Base-by-base conservation (phyloP, 2,888 invertebrate genomes). In the Tenthredo amoena region DNA sequence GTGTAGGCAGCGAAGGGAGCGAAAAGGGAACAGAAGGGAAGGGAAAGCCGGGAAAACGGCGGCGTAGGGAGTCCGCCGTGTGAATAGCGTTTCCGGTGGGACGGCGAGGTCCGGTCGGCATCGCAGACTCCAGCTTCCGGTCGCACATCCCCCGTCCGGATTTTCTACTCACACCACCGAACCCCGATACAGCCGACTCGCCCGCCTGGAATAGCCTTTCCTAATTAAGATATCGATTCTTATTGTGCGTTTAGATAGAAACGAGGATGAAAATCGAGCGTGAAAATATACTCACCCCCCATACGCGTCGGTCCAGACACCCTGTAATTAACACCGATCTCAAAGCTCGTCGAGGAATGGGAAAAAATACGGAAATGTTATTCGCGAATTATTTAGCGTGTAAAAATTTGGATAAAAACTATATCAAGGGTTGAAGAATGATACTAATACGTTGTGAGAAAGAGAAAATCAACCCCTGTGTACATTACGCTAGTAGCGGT, bases 211-310 rank as follows among this genome's bases (percentile, higher is more conserved):
- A 89, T 89, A 88, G 88, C 88, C 89, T 90, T 90, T 91, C 91
- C 93, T 93, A 93, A 93, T 93, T 93, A 93, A 93, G 93, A 93
- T 93, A 93, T 93, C 91, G 93, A 93, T 93, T 93, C 91, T 93
- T 92, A 93, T 93, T 92, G 92, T 93, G 89, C 90, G 87, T 26
- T 37, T 12, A 5, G n/a, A 34, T 18, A 79, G 34, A 55, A 62
- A 37, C 62, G 79, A 37, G 62, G 40, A 37, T 12, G 15, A 50
- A 79, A 79, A 79, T 55, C 18, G 21, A 15, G n/a, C n/a, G 18
- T 2, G 50, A 77, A 34, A n/a, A 50, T 26, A 9, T 43, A 74
- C 9, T 26, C 43, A n/a, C 12, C 40, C 9, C 74, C 2, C 26
- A 26, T 40, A 43, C n/a, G n/a, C 55, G 6, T 55, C 55, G 2